Base-by-base conservation (phyloP, 2,888 invertebrate genomes). In the Athrips mouffetella region DNA sequence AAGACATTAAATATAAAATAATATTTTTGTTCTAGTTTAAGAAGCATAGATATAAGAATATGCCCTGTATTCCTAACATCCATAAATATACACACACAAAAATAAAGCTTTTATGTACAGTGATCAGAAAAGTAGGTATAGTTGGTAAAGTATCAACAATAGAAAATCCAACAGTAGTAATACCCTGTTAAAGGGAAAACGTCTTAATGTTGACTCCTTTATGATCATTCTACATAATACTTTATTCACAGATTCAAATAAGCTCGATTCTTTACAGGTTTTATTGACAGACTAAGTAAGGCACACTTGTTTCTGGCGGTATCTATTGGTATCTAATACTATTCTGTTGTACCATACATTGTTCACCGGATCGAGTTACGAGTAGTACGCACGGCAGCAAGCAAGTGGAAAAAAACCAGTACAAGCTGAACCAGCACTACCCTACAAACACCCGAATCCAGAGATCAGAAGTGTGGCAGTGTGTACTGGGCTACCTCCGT, bases 271-370 rank as follows among this genome's bases (percentile, higher is more conserved):
- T 37, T 37, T 11, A 10, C 20, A 21, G 4, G 6, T 11, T 11
- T 37, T 37, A 37, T 37, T 37, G 37, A 20, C 37, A 37, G 37
- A 20, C 37, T 21, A 37, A 37, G 37, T 21, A 37, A 37, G 37
- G 37, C 37, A 37, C 37, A 18, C 11, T 11, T n/a, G 18, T 37
- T 37, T 21, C 18, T 35, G 16, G 18, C 37, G 20, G 18, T 10
- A n/a, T 21, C 20, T 21, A 21, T 21, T 18, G 37, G 7, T 37
- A 27, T 18, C 21, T 21, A 10, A 37, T 37, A 21, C 33, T 35
- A 37, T n/a, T n/a, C n/a, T n/a, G n/a, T n/a, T n/a, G n/a, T n/a
- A n/a, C n/a, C n/a, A n/a, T n/a, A n/a, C n/a, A n/a, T n/a, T n/a
- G n/a, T n/a, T n/a, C n/a, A n/a, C n/a, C n/a, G n/a, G n/a, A n/a